Evolutionary conservation across 2,113 vertebrate species (phyloP), one percentile per base, ranked within the genome.

Genomic region (Varanus salvator): DNA sequence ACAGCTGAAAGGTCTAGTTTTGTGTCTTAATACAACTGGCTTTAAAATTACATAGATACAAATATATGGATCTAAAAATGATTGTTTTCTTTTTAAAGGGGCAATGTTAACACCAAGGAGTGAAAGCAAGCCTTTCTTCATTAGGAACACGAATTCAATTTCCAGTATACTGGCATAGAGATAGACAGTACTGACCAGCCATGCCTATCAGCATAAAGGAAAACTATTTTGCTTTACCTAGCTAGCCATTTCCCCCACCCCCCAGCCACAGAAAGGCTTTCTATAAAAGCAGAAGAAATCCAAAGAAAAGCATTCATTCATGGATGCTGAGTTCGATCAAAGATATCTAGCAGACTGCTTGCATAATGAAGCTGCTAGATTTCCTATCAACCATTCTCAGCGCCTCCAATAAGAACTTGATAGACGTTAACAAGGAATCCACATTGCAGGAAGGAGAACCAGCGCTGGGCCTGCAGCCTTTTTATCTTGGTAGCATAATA

Each of bases 181-280:
- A 12, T 9, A 86, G 87, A 15, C 91, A 95, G 90, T 86, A 57
- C 77, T 84, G 4, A 75, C 29, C 3, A 44, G 38, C 38, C 38
- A 44, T 44, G 38, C 38, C 38, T 44, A 44, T 44, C 38, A 38
- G 7, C 8, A 34, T 0, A 0, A 91, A 92, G 90, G 88, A 69
- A 0, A n/a, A 85, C 19, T 21, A 38, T 89, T 89, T 3, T 77
- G 0, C 14, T 76, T 90, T 91, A 91, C 50, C 71, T 50, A 80
- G 34, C 83, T 19, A 3, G 38, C 38, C 38, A 44, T 44, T 44
- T n/a, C 29, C 71, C 50, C 14, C 72, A 80, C 91, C 0, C 17
- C 29, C 76, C 64, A 29, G 64, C 54, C 84, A 85, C n/a, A 72
- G 84, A 74, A 72, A 85, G 68, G 17, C 27, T n/a, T 85, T 29